Evolutionary conservation across 2,113 vertebrate species (phyloP), one percentile per base, ranked within the genome.

Genomic region (Pithys albifrons): DNA sequence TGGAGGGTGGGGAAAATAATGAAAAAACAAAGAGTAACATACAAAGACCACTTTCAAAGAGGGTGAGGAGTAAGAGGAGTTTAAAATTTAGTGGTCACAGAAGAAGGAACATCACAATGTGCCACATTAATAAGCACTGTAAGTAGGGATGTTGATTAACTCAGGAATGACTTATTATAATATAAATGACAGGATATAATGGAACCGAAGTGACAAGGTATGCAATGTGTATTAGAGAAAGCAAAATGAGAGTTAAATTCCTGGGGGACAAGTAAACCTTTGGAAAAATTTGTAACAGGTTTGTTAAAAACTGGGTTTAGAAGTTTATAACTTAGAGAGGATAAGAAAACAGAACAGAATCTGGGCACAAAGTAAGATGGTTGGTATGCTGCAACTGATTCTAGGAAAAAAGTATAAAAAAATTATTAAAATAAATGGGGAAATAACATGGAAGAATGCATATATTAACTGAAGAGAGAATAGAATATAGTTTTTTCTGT

Each of bases 151-250:
- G 79, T 85, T 94, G 94, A 97, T 87, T 91, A 94, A 97, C 84
- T 82, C 82, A 72, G 64, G 58, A 95, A 93, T 96, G 54, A 96
- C 96, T 96, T 97, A 92, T 89, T 97, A 94, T 93, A 96, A 75
- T 95, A 82, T 95, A 97, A 97, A 96, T 97, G 96, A 97, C 95
- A 96, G 90, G 77, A 93, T 91, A 94, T 97, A 97, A 97, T 94
- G 94, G 90, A 97, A 95, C 85, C 79, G 80, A 97, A 95, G 59
- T 94, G 91, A 95, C 94, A 97, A 95, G 89, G 73, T 91, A 82
- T 89, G 95, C 95, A 95, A 92, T 77, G 71, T 82, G 51, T 95
- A 96, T 93, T 95, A 96, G 54, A 95, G 70, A 96, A 97, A 95
- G 84, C 78, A 95, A 97, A 95, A 93, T n/a, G 15, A 96, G 97